Conservation (phyloP, 1,140 invertebrate genomes). For the Camponotus pennsylvanicus region DNA sequence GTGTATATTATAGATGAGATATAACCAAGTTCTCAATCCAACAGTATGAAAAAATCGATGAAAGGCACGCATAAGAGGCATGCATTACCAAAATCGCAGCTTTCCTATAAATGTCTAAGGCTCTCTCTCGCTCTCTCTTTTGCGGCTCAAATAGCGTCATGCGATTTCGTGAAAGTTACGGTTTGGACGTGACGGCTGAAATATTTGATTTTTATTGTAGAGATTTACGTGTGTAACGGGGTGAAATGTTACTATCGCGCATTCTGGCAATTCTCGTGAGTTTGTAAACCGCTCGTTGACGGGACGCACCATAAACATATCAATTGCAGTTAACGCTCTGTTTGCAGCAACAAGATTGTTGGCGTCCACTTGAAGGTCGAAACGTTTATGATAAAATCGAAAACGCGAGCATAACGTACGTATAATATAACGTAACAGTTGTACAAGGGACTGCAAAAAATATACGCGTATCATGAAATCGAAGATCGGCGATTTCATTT, state of each 20-base stretch:
- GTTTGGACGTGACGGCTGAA: conserved; percentile 45
- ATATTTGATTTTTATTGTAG: conserved; percentile 58
- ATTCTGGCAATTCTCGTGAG: conserved; percentile 21
- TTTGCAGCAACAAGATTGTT: not conserved
- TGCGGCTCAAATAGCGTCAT: not conserved
- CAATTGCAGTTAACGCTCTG: conserved; percentile 20
- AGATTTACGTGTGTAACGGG: conserved; percentile 32
- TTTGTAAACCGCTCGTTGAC: conserved; percentile 43
- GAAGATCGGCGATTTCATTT: not conserved
- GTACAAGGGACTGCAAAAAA: not conserved
- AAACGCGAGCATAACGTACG: not conserved
- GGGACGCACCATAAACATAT: conserved; percentile 33
- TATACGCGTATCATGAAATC: not conserved
- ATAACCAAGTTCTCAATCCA: not conserved
- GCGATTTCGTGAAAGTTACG: conserved; percentile 18
- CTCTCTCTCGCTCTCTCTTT: not conserved
- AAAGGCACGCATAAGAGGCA: not conserved
- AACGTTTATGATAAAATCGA: not conserved
- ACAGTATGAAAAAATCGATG: not conserved
- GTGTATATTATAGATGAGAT: not conserved
- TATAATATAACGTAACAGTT: too few relatives aligned
- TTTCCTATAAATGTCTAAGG: conserved; percentile 12
- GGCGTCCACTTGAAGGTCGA: not conserved
- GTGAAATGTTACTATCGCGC: conserved; percentile 22
- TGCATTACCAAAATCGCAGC: conserved; percentile 29